Conservation (phyloP, 2,888 invertebrate genomes). For the Tupiocoris notatus region DNA sequence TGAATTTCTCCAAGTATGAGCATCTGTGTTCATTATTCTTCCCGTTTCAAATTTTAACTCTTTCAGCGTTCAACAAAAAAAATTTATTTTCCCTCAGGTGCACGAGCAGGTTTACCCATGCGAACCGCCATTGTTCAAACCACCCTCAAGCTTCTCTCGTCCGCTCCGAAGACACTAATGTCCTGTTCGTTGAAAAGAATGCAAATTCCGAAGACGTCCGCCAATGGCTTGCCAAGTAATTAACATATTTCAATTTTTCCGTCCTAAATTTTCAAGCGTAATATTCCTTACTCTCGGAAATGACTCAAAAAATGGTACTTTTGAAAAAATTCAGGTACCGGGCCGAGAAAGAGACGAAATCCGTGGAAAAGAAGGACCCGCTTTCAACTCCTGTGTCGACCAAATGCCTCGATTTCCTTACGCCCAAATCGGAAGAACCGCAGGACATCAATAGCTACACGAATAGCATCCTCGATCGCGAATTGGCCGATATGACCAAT, state of each 20-base stretch:
- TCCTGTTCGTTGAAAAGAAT: conserved; percentile 56
- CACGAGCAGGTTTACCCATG: conserved; percentile 69
- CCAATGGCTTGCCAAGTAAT: conserved; percentile 57
- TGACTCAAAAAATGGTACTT: too few species aligned
- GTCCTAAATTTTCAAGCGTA: too few species aligned
- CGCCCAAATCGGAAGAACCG: conserved; percentile 38
- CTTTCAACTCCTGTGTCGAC: conserved; percentile 17
- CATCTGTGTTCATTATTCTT: too few species aligned
- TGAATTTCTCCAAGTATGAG: too few species aligned
- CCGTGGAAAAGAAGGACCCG: conserved; percentile 46
- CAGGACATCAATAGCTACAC: conserved; percentile 35
- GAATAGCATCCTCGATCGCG: conserved; percentile 34
- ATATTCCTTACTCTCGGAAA: too few species aligned
- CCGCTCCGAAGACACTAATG: conserved; percentile 57
- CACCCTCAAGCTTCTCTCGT: conserved; percentile 65
- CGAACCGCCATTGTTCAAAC: conserved; percentile 71
- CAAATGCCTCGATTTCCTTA: conserved; percentile 12
- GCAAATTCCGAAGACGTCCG: conserved; percentile 58
- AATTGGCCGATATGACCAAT: conserved; percentile 43
- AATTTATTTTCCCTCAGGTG: too few species aligned
- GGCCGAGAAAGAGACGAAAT: conserved; percentile 46
- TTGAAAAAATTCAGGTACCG: too few species aligned
- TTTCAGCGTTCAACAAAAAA: too few species aligned
- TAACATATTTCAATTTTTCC: too few species aligned
- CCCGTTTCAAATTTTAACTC: too few species aligned